Conservation (phyloP, 1,140 invertebrate species). For the Lineus longissimus region DNA sequence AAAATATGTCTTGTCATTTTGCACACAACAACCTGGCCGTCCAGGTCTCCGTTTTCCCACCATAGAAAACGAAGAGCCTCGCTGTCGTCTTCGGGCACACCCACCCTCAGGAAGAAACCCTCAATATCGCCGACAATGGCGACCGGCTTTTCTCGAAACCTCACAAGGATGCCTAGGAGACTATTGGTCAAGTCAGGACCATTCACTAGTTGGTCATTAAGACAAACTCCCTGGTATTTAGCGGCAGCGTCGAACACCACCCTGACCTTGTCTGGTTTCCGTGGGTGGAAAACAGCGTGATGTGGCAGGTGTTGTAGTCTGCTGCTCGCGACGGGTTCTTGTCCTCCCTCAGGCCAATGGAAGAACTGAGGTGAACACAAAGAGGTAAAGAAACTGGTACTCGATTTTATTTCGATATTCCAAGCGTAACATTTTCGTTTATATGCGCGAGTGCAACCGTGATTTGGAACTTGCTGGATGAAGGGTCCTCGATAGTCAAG, state of each 20-base stretch:
- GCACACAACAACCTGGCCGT: constrained; percentile 11
- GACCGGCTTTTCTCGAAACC: constrained; percentile 25
- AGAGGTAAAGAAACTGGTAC: no score
- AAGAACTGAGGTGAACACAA: no score
- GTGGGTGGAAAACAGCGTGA: constrained; percentile 20
- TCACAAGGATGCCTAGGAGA: constrained; percentile 26
- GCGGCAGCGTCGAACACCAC: constrained; percentile 26
- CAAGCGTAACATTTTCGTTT: no score
- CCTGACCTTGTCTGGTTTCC: constrained; percentile 23
- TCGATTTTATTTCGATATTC: no score
- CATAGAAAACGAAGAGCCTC: constrained; percentile 19
- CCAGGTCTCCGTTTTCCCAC: constrained; percentile 17
- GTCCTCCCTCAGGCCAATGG: no score
- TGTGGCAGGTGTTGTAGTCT: constrained; percentile 23
- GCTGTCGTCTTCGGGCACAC: constrained; percentile 15
- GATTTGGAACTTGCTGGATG: no score
- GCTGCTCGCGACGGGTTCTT: no score
- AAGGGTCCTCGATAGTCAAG: no score
- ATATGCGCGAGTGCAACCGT: no score
- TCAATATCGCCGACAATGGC: constrained; percentile 26
- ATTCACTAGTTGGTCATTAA: constrained; percentile 28
- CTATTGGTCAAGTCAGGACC: constrained; percentile 48
- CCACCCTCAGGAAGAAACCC: constrained; percentile 25
- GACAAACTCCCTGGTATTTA: constrained; percentile 22
- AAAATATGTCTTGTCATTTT: constrained; percentile 26